A percentile compares a stretch with the other conserved stretches of the same genome.
These are phyloP conservation scores for Aradophagus sp. DNA, from an alignment of 1,140 invertebrate species.

Conservation along the genomic window DNA sequence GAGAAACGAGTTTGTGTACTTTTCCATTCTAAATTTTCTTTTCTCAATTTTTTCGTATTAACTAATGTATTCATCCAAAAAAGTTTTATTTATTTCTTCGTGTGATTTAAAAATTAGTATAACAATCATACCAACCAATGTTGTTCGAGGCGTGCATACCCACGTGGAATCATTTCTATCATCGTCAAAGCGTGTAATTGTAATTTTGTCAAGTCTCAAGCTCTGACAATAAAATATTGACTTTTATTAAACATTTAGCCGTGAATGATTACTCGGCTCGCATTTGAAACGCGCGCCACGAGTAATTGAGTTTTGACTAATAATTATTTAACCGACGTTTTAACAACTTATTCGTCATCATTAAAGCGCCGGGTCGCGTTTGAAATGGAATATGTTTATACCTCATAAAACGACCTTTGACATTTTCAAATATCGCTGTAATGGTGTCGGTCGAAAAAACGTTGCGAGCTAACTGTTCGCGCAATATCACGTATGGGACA, in stretches of 20 bases:
- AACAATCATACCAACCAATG: too few species aligned
- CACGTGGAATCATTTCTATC: too few species aligned
- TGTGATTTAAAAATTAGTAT: too few species aligned
- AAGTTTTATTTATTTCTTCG: too few species aligned
- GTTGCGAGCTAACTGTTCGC: conserved; percentile 18
- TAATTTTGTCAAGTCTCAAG: too few species aligned
- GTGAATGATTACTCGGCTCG: conserved; percentile 20
- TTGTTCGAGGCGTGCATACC: too few species aligned
- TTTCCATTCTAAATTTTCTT: too few species aligned
- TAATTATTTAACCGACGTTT: conserved; percentile 34
- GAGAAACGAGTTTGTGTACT: too few species aligned
- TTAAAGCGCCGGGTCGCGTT: conserved; percentile 8
- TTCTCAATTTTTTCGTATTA: too few species aligned
- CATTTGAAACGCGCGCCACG: conserved; percentile 2
- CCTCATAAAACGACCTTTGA: conserved; percentile 28
- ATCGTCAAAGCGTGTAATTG: too few species aligned
- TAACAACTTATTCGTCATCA: conserved; percentile 29
- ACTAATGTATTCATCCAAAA: too few species aligned
- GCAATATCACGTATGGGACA: conserved; percentile 24
- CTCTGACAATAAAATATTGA: not conserved
- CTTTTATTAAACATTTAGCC: conserved; percentile 1
- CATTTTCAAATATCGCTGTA: conserved; percentile 17
- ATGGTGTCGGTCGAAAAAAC: conserved; percentile 26
- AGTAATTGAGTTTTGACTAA: conserved; percentile 16
- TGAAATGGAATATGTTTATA: conserved; percentile 31